Evolutionary conservation across 2,888 invertebrate species (phyloP), one percentile per base, ranked within the genome.

Genomic region (Harpalus rubripes): DNA sequence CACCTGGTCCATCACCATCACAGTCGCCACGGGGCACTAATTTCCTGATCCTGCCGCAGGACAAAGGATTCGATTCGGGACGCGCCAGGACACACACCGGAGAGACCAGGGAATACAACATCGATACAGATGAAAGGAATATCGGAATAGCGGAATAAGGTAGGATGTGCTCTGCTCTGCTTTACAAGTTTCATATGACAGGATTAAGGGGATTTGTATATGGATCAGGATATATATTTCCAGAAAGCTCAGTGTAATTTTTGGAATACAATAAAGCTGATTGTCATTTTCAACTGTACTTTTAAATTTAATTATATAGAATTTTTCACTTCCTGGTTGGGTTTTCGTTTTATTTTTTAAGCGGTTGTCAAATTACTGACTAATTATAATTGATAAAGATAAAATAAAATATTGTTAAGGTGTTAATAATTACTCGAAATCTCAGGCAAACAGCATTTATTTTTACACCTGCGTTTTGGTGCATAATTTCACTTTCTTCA

Each of bases 11-110:
- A 12, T 52, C 44, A 59, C 18, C 59, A 59, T 15, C 63, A 22
- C 32, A 26, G 26, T 32, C 88, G 87, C 88, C 87, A 87, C 88
- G 87, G 88, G 88, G 87, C 86, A 87, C 88, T 88, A 88, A 88
- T 88, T 88, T 87, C 88, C 88, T 88, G 88, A 88, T 88, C 87
- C 87, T 86, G 44, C 39, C 86, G 81, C 87, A 86, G 58, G n/a
- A 88, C 88, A 88, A 88, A 88, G 88, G 88, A 78, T 58, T 32
- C 78, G 72, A 88, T 88, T 88, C 88, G 87, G 79, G 41, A 52
- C 44, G 44, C 26, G n/a, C 26, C 59, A 80, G 10, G 79, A 7
- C 22, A 15, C 63, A 61, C 61, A 44, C 32, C 32, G 85, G 58
- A n/a, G 22, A 10, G 44, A 16, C 41, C 72, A 16, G 68, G 7